Evolutionary conservation across 2,888 invertebrate genomes (phyloP), one percentile per base, ranked within the genome.

Genomic region (Terebella lapidaria): DNA sequence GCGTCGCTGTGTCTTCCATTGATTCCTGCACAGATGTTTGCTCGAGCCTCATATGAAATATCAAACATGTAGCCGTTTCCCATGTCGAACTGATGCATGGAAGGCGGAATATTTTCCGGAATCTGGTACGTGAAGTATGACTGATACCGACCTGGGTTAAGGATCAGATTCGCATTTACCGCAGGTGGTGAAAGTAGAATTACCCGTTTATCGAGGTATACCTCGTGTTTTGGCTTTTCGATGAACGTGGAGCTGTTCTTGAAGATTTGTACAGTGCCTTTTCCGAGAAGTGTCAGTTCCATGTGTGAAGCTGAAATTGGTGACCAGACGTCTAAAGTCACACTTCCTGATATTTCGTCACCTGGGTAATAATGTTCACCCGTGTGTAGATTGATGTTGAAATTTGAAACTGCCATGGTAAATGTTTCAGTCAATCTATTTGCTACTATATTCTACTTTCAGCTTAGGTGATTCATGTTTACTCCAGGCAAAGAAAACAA

Each of bases 21-120:
- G 5, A 70, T 57, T 51, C 71, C 71, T 59, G 74, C 75, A 71
- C 74, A 77, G 20, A 77, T 65, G 51, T 74, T 56, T 0, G 73
- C 74, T 61, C 72, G 70, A 3, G 72, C 66, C 22, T 66, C 60
- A 64, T 76, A 76, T 1, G 61, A 59, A 28, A 75, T 67, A 52
- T 75, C 72, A 52, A 73, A 69, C 3, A 63, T 62, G 27, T 74
- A 69, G 2, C 72, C 72, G 54, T 70, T 67, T 26, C 63, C 60
- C 45, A 64, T 26, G 42, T 64, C 62, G 54, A 54, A 56, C 54
- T 60, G 61, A 24, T 54, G 45, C 10, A 72, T 59, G 1, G 72
- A 66, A 4, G 75, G 70, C 0, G 76, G 77, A 24, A 76, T 54
- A 15, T 67, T 62, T 15, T 67, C 64, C 2, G 77, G 75, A 2